Evolutionary conservation across 2,888 invertebrate genomes (phyloP), one percentile per base, ranked within the genome.

Genomic region (Cheilosia variabilis): DNA sequence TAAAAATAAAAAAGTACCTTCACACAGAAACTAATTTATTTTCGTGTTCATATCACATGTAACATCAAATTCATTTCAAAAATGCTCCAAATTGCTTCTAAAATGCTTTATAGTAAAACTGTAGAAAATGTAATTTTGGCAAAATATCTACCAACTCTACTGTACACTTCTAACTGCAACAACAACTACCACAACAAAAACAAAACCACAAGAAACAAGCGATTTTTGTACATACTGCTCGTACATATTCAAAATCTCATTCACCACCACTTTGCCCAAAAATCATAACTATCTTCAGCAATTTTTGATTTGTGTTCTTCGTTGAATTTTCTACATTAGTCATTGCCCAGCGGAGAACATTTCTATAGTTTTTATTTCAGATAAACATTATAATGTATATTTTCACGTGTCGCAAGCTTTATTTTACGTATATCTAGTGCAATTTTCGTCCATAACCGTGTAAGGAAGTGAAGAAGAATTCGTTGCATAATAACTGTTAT

Each of bases 401-500:
- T 69, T 68, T 52, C 27, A 53, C 55, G 41, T 73, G 53, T 52
- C 7, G 17, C 50, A 37, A 50, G 37, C 34, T 75, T 65, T 52
- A 57, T 41, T 43, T 50, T 58, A 6, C 27, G 27, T 27, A 45
- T 79, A 77, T 71, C 52, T 81, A 75, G 75, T 76, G 76, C 72
- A 81, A 66, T 71, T 71, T 73, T 65, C 52, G 69, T 71, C 57
- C 66, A 65, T 60, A 60, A 47, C 52, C 45, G 57, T 13, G 4
- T 73, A 66, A 81, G 80, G 81, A 76, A 81, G 55, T 66, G 80
- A 75, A 66, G 62, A 80, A 72, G 77, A 81, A 71, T 66, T 72
- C 58, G 86, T 86, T 86, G 86, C 81, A 86, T 86, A 86, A 86
- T 81, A 81, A 86, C 86, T 81, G 68, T 73, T 76, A 81, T 77